These are phyloP conservation scores for Drosophila incognita DNA, from an alignment of 2,888 invertebrate species.

Conservation along the genomic window DNA sequence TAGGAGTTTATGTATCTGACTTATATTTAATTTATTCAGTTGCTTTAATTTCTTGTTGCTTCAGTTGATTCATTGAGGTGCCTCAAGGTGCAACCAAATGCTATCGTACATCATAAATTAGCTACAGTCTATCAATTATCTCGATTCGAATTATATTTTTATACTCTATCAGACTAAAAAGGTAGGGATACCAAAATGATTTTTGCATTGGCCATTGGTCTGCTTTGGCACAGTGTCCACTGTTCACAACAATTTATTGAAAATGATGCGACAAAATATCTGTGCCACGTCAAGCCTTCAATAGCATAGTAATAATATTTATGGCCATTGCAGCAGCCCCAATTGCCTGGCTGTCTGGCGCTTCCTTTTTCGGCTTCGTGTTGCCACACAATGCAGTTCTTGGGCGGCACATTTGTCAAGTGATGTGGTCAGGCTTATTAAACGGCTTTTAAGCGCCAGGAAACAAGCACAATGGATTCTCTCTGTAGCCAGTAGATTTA, in stretches of 20 bases:
- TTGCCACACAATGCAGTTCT: constrained; percentile 45
- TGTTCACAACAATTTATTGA: constrained; percentile 52
- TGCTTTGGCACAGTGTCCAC: constrained; percentile 16
- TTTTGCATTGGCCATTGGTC: not conserved
- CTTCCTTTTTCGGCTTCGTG: constrained; percentile 8
- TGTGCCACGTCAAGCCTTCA: constrained; percentile 69
- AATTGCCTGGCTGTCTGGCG: constrained; percentile 14
- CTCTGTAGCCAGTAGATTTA: constrained; percentile 67
- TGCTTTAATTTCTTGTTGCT: not conserved
- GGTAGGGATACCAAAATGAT: not conserved
- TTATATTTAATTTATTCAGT: constrained; percentile 86
- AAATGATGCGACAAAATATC: constrained; percentile 75
- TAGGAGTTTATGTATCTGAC: constrained; percentile 85
- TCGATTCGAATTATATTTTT: not conserved
- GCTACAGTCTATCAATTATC: not conserved
- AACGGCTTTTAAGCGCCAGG: constrained; percentile 73
- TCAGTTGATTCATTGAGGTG: not conserved
- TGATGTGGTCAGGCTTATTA: constrained; percentile 72
- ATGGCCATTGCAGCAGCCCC: constrained; percentile 63
- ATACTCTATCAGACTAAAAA: not conserved
- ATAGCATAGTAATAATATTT: constrained; percentile 59
- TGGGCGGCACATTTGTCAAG: constrained; percentile 67
- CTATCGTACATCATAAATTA: not conserved
- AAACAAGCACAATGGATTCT: constrained; percentile 49
- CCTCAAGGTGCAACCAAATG: not conserved